Base-by-base conservation (phyloP, 1,140 invertebrate species). In the Holotrichia oblita region DNA sequence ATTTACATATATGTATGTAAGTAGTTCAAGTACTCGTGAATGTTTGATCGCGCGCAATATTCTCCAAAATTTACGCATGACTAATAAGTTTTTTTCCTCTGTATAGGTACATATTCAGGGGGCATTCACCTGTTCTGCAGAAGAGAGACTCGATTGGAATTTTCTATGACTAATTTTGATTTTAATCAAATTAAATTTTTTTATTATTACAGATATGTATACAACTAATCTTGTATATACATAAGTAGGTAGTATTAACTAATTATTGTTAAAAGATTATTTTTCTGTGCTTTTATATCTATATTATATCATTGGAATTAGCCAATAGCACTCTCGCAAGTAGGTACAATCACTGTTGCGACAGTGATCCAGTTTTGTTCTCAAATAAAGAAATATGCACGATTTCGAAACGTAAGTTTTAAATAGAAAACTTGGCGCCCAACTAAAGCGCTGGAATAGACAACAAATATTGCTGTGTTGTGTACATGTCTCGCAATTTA, bases 1-100 rank as follows among this genome's bases (percentile, higher is more conserved):
- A 27, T 20, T 8, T 64, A 64, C 24, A 22, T 64, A 20, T 14
- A 59, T n/a, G n/a, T 59, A 64, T 10, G n/a, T 64, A 64, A 64
- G 59, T 64, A 64, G 59, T 64, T 64, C 59, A 64, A 64, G 59
- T 64, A 17, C 59, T 64, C 17, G 59, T n/a, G 3, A 4, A 7
- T 20, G 55, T 59, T n/a, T 6, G n/a, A 14, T n/a, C n/a, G 6
- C 59, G 24, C 59, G 24, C 22, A 64, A 64, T 8, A 8, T 64
- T 64, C 59, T 27, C 22, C 22, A 64, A 64, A 64, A 64, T 64
- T 64, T 64, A 14, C 59, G n/a, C 22, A 64, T 64, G 59, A 64
- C 59, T 64, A 64, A 64, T 64, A 64, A 10, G 14, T n/a, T 64
- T 64, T 64, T 22, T 10, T 64, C n/a, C n/a, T n/a, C n/a, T n/a